A percentile compares a stretch with the other conserved stretches of the same genome.
Evolutionary conservation across 2,113 vertebrate species (phyloP).

Genomic region (Meleagris gallopavo): DNA sequence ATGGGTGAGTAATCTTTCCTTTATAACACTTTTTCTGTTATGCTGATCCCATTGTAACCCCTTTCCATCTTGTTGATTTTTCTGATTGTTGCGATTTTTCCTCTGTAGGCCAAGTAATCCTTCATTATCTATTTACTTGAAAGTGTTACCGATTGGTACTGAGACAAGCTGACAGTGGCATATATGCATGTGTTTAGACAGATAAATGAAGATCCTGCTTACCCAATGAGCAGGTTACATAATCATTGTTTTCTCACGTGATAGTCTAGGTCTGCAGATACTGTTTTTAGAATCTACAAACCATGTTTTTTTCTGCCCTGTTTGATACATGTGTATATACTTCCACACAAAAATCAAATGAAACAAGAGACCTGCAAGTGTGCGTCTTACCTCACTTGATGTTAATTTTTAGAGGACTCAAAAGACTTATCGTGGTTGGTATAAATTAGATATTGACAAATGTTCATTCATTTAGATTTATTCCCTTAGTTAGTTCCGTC

Average conservation of each 20-base stretch:
- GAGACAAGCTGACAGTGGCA: background rate
- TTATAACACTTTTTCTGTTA: too few species aligned
- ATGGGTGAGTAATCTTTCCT: too few species aligned
- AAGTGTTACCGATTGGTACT: background rate
- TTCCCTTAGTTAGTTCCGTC: background rate
- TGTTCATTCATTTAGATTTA: slow-evolving; percentile 17
- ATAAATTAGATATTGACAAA: background rate
- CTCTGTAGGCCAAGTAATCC: background rate
- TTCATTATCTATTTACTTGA: background rate
- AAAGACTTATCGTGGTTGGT: background rate
- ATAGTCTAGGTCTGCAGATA: background rate
- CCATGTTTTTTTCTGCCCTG: background rate
- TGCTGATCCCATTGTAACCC: too few species aligned
- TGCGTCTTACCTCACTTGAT: accelerated
- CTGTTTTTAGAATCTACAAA: background rate
- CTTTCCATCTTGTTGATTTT: background rate
- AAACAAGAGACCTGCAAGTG: background rate
- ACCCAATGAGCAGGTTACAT: background rate
- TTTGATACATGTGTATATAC: background rate
- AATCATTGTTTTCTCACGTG: background rate
- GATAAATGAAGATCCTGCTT: background rate
- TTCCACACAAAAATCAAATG: background rate
- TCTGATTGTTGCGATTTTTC: background rate
- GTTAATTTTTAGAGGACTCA: background rate
- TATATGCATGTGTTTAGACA: background rate